Evolutionary conservation across 2,888 invertebrate genomes (phyloP).

Genomic region (Plebejus anna): DNA sequence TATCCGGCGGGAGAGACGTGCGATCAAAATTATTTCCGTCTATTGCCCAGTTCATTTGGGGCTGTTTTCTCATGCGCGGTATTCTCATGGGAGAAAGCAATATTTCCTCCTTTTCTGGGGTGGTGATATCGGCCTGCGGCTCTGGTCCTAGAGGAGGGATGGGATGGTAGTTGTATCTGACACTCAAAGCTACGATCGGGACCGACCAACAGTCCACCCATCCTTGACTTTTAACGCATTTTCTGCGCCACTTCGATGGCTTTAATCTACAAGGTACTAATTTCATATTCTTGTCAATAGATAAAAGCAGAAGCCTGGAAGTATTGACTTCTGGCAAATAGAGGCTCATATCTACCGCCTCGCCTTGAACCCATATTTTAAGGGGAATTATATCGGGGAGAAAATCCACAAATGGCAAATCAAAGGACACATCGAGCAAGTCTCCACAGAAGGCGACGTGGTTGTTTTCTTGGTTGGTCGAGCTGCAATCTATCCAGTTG

Average conservation of each 20-base stretch:
- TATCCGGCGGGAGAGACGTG: slow-evolving; percentile 90
- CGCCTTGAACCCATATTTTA: slow-evolving; percentile 96
- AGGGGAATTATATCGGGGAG: slow-evolving; percentile 93
- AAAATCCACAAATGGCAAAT: slow-evolving; percentile 96
- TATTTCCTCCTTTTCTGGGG: slow-evolving; percentile 96
- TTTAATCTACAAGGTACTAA: slow-evolving; percentile 83
- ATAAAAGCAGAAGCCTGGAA: slow-evolving; percentile 88
- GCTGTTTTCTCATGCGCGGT: slow-evolving; percentile 87
- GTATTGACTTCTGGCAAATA: slow-evolving; percentile 96
- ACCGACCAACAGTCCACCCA: slow-evolving; percentile 99
- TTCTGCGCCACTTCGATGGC: slow-evolving; percentile 88
- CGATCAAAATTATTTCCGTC: slow-evolving; percentile 92
- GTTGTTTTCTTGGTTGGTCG: slow-evolving; percentile 96
- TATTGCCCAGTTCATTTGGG: slow-evolving; percentile 83
- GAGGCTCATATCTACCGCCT: slow-evolving; percentile 93
- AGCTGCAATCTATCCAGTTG: slow-evolving; percentile 99
- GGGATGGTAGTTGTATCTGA: slow-evolving; percentile 95
- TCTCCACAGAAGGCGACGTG: slow-evolving; percentile 97
- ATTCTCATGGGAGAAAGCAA: slow-evolving; percentile 94
- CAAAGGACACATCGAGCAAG: slow-evolving; percentile 94
- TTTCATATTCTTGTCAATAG: slow-evolving; percentile 93
- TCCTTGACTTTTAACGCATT: slow-evolving; percentile 85
- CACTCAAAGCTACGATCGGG: slow-evolving; percentile 94
- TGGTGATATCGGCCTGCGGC: slow-evolving; percentile 94
- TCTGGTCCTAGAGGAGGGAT: slow-evolving; percentile 92